Evolutionary conservation across 23 tunicate genomes (phyloP).

Genomic region (Ciona savignyi): DNA sequence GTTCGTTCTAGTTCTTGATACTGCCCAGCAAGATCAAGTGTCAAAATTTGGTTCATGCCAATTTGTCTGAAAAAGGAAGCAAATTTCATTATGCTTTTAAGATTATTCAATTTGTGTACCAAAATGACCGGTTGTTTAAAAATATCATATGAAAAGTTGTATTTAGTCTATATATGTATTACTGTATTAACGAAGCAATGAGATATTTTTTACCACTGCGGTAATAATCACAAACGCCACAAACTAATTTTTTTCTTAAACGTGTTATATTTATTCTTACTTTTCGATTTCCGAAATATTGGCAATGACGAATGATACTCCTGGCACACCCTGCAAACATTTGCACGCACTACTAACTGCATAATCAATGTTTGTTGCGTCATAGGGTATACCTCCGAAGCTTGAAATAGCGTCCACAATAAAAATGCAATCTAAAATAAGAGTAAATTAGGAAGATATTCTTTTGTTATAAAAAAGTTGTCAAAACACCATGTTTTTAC

Average conservation of each 20-base stretch:
- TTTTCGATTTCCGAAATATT: constrained; percentile 3
- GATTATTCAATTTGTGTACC: too few species aligned
- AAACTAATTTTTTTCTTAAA: too few species aligned
- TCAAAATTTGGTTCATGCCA: constrained; percentile 14
- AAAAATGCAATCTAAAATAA: constrained; percentile 24
- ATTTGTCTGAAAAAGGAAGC: neutral
- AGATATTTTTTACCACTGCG: too few species aligned
- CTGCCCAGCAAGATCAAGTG: constrained; percentile 38
- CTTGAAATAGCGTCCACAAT: constrained; percentile 35
- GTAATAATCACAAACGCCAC: too few species aligned
- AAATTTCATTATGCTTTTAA: too few species aligned
- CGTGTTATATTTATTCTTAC: neutral
- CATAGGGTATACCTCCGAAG: constrained; percentile 23
- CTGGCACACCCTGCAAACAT: constrained; percentile 46
- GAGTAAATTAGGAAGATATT: neutral
- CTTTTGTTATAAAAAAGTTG: neutral
- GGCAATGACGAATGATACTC: constrained; percentile 30
- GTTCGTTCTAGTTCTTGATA: constrained; percentile 28
- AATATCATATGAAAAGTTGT: too few species aligned
- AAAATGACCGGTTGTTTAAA: too few species aligned
- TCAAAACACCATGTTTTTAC: neutral
- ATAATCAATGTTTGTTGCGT: constrained; percentile 22
- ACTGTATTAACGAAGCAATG: too few species aligned
- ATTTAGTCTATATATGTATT: too few species aligned
- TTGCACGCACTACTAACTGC: constrained; percentile 24